Base-by-base conservation (phyloP, 2,888 invertebrate genomes). In the Mesodorylaimus sp. region DNA sequence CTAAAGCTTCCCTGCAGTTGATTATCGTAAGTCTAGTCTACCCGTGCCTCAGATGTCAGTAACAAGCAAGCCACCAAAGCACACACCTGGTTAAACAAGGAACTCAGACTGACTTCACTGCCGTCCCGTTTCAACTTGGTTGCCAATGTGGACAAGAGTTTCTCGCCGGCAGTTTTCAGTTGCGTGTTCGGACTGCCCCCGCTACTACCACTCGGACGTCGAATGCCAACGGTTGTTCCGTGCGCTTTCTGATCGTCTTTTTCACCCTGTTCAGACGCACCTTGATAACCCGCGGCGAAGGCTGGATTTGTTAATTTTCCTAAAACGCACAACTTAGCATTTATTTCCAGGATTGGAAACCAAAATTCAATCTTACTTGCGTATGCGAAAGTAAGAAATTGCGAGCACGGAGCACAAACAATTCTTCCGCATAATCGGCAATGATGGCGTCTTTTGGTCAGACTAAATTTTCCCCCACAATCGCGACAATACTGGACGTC, bases 361-460 rank as follows among this genome's bases (percentile, higher is more conserved):
- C 21, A 26, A 1, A 51, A 47, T 3, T 24, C 7, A 23, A 19
- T 53, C 59, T 55, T 45, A 62, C 64, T 53, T 2, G 64, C 64
- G 37, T 59, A 56, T 3, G 56, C 50, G 42, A 62, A 61, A 5
- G 60, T 57, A n/a, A 65, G 55, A 51, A 60, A 65, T 38, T 57
- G 53, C 23, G 63, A 63, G 51, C 65, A 65, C 1, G 46, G 27
- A 24, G 57, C 50, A 50, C 65, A 65, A 29, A 62, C 56, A 23
- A 65, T 57, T 41, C 52, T 56, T 24, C 66, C 63, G 61, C 72
- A 95, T 2, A 95, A 74, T 54, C 93, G 75, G 65, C 97, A 97
- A 70, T 97, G 97, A 70, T 97, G 95, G 66, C 89, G 84, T 55
- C 95, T 74, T 52, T 86, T 74, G 0, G 87, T 69, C n/a, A 65